Evolutionary conservation across 2,797 vertebrate genomes (phyloP).

Genomic region (Mormyrops boulengeri): DNA sequence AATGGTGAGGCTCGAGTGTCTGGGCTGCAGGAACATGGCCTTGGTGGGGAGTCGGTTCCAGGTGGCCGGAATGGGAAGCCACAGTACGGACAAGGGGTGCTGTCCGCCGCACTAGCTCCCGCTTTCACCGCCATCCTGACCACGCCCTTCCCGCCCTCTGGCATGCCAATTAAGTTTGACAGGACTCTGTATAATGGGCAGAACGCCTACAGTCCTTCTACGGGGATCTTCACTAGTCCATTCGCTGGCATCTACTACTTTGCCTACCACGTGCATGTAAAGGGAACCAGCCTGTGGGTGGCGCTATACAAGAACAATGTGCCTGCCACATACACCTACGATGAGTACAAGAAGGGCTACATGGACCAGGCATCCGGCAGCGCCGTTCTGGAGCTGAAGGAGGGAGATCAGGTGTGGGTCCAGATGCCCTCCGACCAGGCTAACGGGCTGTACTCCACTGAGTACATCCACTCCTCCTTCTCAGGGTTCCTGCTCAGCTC

Average conservation of each 20-base stretch:
- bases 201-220: conserved; percentile 84
- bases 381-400: conserved; percentile 92
- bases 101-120: conserved; percentile 76
- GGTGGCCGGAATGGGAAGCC: conserved; percentile 75
- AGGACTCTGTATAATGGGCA: conserved; percentile 95
- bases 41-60: conserved; percentile 77
- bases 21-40: conserved; percentile 69
- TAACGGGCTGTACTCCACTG: conserved; percentile 94
- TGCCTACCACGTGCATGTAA: conserved; percentile 94
- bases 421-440: conserved; percentile 99
- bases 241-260: conserved; percentile 95
- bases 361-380: conserved; percentile 99
- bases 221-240: conserved; percentile 91
- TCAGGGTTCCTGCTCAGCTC: conserved; percentile 96
- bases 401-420: conserved; percentile 94
- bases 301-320: conserved; percentile 99
- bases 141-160: conserved; percentile 89
- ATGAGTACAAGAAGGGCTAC: conserved; percentile 98
- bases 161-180: conserved; percentile 94
- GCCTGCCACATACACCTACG: conserved; percentile 96
- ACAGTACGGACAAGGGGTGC: conserved; percentile 72
- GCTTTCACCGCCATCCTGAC: conserved; percentile 95
- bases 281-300: conserved; percentile 98
- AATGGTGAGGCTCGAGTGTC: conserved; percentile 76
- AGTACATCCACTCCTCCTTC: conserved; percentile 98